phyloP scores from a whole-genome alignment of 1,140 invertebrate genomes.

The Geopemphigus sp. region DNA sequence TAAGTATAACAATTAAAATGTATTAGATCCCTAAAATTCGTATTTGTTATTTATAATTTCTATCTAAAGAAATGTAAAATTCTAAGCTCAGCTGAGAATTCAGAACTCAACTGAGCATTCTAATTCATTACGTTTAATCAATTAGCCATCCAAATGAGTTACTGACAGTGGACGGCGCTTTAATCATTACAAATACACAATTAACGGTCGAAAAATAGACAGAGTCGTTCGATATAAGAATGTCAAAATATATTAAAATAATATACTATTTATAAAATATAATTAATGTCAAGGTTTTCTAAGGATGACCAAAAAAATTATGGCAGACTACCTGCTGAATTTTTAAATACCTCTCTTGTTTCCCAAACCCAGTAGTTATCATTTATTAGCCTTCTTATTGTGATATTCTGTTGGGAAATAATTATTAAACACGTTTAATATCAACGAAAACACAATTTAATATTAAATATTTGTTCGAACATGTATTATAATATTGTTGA shows the following conservation, averaged over 20 bases:
- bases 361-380: conserved; percentile 87
- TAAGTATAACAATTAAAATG: conserved; percentile 10
- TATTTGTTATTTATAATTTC: conserved; percentile 5
- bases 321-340: conserved; percentile 24
- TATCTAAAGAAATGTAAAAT: conserved; percentile 18
- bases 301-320: conserved; percentile 32
- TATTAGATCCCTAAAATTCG: neutral
- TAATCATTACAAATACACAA: conserved; percentile 3
- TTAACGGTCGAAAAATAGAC: conserved; percentile 2
- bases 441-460: neutral
- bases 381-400: conserved; percentile 88
- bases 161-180: neutral
- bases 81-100: too few species aligned
- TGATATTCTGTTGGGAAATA: conserved; percentile 74
- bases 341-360: conserved; percentile 77
- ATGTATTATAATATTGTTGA: neutral
- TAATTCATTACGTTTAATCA: conserved; percentile 20
- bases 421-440: conserved; percentile 44
- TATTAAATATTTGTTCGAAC: neutral
- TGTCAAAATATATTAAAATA: neutral
- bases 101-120: conserved; percentile 1
- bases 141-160: neutral
- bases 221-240: neutral
- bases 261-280: conserved; percentile 19
- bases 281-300: conserved; percentile 25